A percentile compares a stretch with the other conserved stretches of the same genome.
These are phyloP conservation scores for Temnothorax longispinosus DNA, from an alignment of 1,140 invertebrate genomes.

Conservation along the genomic window DNA sequence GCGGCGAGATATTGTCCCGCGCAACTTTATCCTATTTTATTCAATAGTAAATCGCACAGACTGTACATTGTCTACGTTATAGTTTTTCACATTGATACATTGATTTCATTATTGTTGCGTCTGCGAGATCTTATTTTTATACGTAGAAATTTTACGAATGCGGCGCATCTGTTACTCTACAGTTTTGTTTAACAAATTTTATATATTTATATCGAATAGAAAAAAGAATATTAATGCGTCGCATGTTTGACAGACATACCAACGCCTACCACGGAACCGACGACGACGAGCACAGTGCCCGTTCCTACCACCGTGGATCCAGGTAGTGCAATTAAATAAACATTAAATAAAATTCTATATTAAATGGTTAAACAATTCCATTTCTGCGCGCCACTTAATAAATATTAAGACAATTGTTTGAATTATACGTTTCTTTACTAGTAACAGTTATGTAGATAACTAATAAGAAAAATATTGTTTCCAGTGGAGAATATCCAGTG, in stretches of 20 bases:
- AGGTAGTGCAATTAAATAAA: constrained; percentile 38
- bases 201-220: not conserved
- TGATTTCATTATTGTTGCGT: not conserved
- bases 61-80: not conserved
- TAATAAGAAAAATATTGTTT: constrained; percentile 58
- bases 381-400: not conserved
- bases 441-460: not conserved
- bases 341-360: no score
- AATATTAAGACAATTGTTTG: not conserved
- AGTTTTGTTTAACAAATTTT: not conserved
- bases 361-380: not conserved
- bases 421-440: not conserved
- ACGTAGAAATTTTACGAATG: not conserved
- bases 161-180: not conserved
- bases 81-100: not conserved
- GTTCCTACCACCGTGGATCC: constrained; percentile 58
- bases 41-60: not conserved
- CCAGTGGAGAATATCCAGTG: constrained; percentile 73
- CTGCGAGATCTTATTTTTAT: not conserved
- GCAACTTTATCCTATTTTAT: constrained; percentile 20
- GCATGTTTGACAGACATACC: constrained; percentile 68
- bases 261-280: constrained; percentile 68
- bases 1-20: not conserved
- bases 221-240: not conserved
- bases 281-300: constrained; percentile 64